Conservation (phyloP, 1,140 invertebrate species). For the Vollenhovia emeryi region DNA sequence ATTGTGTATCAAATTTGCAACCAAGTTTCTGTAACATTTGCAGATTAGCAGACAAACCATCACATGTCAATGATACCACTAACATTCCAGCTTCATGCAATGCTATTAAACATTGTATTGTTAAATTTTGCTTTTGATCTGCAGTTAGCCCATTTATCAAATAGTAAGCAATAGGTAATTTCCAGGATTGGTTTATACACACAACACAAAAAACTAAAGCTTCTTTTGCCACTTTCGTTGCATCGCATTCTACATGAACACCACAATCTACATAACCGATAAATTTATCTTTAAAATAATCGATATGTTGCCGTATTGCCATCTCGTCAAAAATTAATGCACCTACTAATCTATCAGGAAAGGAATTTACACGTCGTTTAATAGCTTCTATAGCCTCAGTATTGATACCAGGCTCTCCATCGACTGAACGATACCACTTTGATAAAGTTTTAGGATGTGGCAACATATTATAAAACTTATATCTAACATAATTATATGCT, state of each 20-base stretch:
- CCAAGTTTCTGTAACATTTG: background rate
- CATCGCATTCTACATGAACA: background rate
- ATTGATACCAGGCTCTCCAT: background rate
- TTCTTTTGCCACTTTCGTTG: background rate
- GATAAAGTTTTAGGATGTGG: background rate
- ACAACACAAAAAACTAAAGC: background rate
- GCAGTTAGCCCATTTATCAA: background rate
- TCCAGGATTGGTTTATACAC: background rate
- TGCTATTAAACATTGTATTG: background rate
- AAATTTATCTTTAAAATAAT: background rate
- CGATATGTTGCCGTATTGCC: background rate
- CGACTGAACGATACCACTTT: background rate
- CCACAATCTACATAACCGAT: background rate
- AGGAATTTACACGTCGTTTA: background rate
- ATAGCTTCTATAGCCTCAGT: background rate
- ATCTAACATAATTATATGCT: slow-evolving; percentile 3
- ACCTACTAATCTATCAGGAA: background rate
- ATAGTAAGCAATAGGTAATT: background rate
- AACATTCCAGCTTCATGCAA: background rate
- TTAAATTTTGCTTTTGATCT: background rate
- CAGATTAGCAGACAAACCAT: background rate
- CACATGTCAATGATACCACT: background rate
- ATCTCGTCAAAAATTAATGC: background rate
- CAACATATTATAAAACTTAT: background rate
- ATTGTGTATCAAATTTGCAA: background rate